Evolutionary conservation across 1,140 invertebrate species (phyloP).

Genomic region (Heliconius eleuchia): DNA sequence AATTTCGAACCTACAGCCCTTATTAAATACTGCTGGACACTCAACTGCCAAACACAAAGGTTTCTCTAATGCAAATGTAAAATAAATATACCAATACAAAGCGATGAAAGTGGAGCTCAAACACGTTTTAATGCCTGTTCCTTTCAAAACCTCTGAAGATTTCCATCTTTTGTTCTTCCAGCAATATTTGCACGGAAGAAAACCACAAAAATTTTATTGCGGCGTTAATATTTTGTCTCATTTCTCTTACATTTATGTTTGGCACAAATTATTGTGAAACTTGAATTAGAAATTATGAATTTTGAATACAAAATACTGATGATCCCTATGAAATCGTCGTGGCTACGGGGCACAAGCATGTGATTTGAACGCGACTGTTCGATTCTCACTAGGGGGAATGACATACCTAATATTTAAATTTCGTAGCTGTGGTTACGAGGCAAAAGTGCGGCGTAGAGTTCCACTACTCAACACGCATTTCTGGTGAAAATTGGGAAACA

Average conservation of each 20-base stretch:
- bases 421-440: no score
- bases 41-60: no score
- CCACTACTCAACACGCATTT: no score
- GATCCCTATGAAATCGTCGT: no score
- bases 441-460: no score
- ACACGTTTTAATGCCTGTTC: conserved; percentile 1
- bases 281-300: background rate
- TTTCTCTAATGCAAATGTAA: background rate
- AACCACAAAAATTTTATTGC: background rate
- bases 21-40: no score
- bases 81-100: conserved; percentile 6
- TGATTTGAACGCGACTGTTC: no score
- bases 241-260: background rate
- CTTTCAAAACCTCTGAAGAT: background rate
- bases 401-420: no score
- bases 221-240: background rate
- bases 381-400: no score
- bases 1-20: no score
- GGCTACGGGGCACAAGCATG: no score
- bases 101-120: background rate
- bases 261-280: background rate
- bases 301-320: background rate
- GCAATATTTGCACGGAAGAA: background rate
- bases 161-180: background rate
- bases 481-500: no score